phyloP scores from a whole-genome alignment of 37 sponge, comb jelly and placozoan genomes.

The Beroe ovata region DNA sequence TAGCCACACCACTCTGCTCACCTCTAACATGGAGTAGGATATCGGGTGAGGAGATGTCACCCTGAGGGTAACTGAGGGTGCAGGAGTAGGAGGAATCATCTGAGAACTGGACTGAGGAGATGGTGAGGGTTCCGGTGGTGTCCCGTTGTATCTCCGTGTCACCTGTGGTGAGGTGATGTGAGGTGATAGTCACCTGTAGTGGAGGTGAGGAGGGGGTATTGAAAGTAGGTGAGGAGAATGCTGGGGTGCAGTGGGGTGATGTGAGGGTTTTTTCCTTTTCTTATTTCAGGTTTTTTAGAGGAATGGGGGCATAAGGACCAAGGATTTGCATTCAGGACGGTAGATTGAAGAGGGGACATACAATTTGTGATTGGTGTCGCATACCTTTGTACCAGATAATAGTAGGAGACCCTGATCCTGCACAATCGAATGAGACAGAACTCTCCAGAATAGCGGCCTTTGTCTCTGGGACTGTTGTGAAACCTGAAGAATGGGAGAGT shows the following conservation, averaged over 20 bases:
- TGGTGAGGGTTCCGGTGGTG: background rate
- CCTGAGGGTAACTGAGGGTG: constrained; percentile 36
- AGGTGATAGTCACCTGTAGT: too few species aligned
- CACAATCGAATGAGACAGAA: constrained; percentile 10
- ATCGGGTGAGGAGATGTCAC: constrained; percentile 12
- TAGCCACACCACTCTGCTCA: background rate
- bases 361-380: background rate
- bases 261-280: too few species aligned
- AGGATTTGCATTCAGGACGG: too few species aligned
- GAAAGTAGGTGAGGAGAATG: too few species aligned
- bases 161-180: too few species aligned
- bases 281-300: too few species aligned
- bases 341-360: too few species aligned
- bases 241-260: too few species aligned
- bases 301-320: too few species aligned
- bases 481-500: background rate
- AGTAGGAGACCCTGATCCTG: background rate
- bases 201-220: background rate
- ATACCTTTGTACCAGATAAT: constrained; percentile 54
- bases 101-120: background rate
- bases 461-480: constrained; percentile 5
- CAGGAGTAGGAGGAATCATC: constrained; percentile 28
- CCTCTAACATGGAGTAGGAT: constrained; percentile 28
- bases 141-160: constrained; percentile 8
- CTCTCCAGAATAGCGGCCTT: background rate